Percentiles rank a stretch among this genome's conserved stretches.
Conservation (phyloP, 2,113 vertebrate species). For the Pituophis catenifer region DNA sequence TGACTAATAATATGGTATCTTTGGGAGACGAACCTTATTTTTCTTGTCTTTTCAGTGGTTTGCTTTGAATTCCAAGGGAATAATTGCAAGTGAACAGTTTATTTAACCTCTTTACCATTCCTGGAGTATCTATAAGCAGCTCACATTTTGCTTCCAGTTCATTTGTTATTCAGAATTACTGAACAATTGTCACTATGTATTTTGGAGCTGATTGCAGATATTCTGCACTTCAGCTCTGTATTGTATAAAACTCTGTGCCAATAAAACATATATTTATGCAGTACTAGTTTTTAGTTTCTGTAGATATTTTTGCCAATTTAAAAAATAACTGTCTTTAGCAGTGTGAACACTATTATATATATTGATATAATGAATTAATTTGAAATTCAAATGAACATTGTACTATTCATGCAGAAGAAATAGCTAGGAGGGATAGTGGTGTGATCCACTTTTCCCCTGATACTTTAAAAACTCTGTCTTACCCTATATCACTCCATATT, state of each 20-base stretch:
- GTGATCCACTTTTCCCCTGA: neutral
- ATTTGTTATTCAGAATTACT: slow-evolving; percentile 36
- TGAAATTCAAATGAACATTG: slow-evolving; percentile 22
- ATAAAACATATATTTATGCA: slow-evolving; percentile 28
- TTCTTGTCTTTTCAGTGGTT: neutral
- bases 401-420: neutral
- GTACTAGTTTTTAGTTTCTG: slow-evolving; percentile 4
- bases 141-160: slow-evolving; percentile 9
- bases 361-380: slow-evolving; percentile 7
- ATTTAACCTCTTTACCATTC: slow-evolving; percentile 29
- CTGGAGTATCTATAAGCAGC: slow-evolving; percentile 4
- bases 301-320: slow-evolving; percentile 6
- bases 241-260: slow-evolving; percentile 18
- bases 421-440: neutral
- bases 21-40: neutral
- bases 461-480: neutral
- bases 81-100: slow-evolving; percentile 13
- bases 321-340: neutral
- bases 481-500: neutral
- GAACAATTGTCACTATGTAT: slow-evolving; percentile 13
- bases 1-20: neutral
- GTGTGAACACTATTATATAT: neutral
- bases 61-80: slow-evolving; percentile 2
- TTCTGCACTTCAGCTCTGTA: slow-evolving; percentile 17
- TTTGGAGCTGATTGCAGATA: neutral